phyloP scores from a whole-genome alignment of 64 coral and sea anemone genomes.

The Stichodactyla mertensii region DNA sequence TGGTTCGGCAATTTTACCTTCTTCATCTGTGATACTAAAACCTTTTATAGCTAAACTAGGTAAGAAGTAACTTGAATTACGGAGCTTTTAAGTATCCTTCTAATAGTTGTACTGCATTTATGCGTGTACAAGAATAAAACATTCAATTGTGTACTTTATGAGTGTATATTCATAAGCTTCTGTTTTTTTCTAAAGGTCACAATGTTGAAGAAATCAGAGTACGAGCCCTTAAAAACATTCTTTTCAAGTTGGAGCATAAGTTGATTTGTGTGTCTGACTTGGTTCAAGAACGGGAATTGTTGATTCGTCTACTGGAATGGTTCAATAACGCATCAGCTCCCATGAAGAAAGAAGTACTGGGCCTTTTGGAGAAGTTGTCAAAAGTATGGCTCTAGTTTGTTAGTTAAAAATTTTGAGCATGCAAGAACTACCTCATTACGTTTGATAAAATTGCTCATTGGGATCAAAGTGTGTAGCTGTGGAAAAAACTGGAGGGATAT shows the following conservation, averaged over 20 bases:
- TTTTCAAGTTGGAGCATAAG: slow-evolving; percentile 90
- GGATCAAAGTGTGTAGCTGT: too few species aligned
- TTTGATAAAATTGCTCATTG: too few species aligned
- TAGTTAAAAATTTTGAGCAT: too few species aligned
- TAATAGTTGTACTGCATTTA: too few species aligned
- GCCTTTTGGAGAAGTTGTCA: slow-evolving; percentile 61
- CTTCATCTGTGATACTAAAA: slow-evolving; percentile 26
- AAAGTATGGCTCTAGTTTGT: slow-evolving; percentile 35
- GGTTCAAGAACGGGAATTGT: slow-evolving; percentile 76
- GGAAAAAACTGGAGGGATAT: too few species aligned
- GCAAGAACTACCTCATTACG: too few species aligned
- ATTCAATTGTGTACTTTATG: too few species aligned
- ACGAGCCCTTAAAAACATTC: slow-evolving; percentile 79
- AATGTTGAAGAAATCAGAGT: slow-evolving; percentile 87
- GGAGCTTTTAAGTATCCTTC: not conserved
- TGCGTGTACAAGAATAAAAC: too few species aligned
- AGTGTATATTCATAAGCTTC: not conserved
- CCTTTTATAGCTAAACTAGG: slow-evolving; percentile 77
- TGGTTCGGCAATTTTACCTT: slow-evolving; percentile 29
- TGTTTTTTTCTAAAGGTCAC: slow-evolving; percentile 45
- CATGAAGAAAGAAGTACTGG: slow-evolving; percentile 77
- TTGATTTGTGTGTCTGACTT: slow-evolving; percentile 78
- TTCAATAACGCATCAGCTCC: slow-evolving; percentile 71
- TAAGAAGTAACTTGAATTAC: slow-evolving; percentile 23
- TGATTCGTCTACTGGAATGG: slow-evolving; percentile 87